Conservation (phyloP, 1,140 invertebrate species). For the Bombus consobrinus region DNA sequence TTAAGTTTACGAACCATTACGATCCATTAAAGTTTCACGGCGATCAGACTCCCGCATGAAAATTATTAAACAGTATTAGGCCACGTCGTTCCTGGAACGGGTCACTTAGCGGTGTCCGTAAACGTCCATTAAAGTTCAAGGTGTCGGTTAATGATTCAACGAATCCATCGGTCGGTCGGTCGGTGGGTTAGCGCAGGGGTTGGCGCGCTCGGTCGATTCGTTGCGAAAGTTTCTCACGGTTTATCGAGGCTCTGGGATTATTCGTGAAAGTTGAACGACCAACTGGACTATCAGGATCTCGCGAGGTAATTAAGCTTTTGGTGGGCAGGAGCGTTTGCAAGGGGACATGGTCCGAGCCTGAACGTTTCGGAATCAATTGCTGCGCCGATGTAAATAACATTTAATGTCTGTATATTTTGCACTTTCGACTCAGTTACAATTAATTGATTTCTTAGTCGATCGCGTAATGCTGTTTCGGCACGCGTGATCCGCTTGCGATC, state of each 20-base stretch:
- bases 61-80: not conserved
- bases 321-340: too few relatives aligned
- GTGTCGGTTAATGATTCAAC: constrained; percentile 8
- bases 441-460: constrained; percentile 65
- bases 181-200: too few relatives aligned
- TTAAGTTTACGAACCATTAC: constrained; percentile 1
- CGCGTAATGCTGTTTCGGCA: constrained; percentile 14
- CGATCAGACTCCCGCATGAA: not conserved
- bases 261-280: too few relatives aligned
- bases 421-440: constrained; percentile 76
- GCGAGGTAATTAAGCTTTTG: not conserved
- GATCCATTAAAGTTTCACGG: constrained; percentile 2
- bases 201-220: not conserved
- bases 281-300: too few relatives aligned
- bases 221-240: not conserved
- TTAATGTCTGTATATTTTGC: constrained; percentile 78
- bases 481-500: constrained; percentile 26
- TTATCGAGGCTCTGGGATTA: too few relatives aligned
- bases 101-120: not conserved
- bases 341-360: not conserved
- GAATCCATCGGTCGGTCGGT: too few relatives aligned
- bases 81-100: not conserved
- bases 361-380: constrained; percentile 18
- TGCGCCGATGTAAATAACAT: constrained; percentile 67
- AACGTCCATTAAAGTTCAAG: constrained; percentile 14